Evolutionary conservation across 2,113 vertebrate genomes (phyloP).

Genomic region (Amia ocellicauda): DNA sequence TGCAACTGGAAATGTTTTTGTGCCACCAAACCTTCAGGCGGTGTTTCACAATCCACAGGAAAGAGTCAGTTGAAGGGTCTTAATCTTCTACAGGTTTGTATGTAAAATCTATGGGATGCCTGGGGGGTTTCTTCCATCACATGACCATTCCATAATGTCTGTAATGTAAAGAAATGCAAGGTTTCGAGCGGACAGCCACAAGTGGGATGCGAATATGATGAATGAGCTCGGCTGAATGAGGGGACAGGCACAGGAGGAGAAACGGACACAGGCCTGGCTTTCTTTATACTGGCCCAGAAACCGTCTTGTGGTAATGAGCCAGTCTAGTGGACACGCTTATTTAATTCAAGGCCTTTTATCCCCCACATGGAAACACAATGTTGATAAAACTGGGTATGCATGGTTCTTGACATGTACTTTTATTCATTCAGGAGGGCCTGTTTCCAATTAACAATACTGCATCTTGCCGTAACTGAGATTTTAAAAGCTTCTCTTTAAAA

Average conservation of each 20-base stretch:
- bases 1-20: constrained; percentile 42
- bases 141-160: neutral
- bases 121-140: neutral
- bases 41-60: constrained; percentile 20
- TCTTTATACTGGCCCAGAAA: neutral
- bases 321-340: constrained; percentile 4
- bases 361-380: neutral
- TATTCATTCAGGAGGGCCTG: neutral
- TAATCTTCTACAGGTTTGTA: constrained; percentile 39
- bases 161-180: neutral
- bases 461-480: neutral
- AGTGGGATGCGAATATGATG: neutral
- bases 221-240: neutral
- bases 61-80: constrained; percentile 19
- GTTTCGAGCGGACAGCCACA: neutral
- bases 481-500: too few species aligned
- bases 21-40: constrained; percentile 18
- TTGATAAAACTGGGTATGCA: neutral
- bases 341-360: neutral
- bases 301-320: neutral
- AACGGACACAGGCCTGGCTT: neutral
- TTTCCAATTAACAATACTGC: neutral
- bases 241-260: too few species aligned
- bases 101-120: constrained; percentile 10
- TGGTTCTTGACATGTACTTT: too few species aligned